phyloP scores from a whole-genome alignment of 2,888 invertebrate species.

The Apodemia zela region DNA sequence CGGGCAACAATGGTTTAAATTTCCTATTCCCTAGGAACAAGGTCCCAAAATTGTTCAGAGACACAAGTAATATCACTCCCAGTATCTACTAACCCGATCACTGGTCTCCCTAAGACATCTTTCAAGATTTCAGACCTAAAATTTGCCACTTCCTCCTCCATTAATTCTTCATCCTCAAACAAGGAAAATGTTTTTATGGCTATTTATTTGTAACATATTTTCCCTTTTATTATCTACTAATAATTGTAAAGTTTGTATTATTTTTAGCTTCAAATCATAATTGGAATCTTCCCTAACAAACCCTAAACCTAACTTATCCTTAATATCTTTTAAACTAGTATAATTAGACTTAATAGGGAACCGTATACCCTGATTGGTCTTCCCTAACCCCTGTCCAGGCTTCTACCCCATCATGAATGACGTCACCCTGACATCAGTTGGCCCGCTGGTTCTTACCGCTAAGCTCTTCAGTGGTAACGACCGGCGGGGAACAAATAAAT shows the following conservation, averaged over 20 bases:
- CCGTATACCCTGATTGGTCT: not conserved
- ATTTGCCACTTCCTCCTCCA: not conserved
- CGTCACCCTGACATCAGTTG: too few relatives aligned
- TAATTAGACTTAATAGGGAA: conserved; percentile 1
- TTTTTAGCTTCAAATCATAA: not conserved
- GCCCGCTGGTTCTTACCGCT: too few relatives aligned
- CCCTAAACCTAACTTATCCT: conserved; percentile 10
- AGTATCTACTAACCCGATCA: conserved; percentile 26
- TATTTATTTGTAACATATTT: too few relatives aligned
- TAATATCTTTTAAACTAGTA: not conserved
- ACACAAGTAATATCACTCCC: conserved; percentile 31
- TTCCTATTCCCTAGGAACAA: not conserved
- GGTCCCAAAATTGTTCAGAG: conserved; percentile 12
- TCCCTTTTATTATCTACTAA: not conserved
- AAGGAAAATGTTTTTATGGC: not conserved
- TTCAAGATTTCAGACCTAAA: conserved; percentile 22
- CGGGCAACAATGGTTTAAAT: conserved; percentile 12
- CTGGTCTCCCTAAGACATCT: not conserved
- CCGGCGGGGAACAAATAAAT: too few relatives aligned
- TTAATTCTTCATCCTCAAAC: not conserved
- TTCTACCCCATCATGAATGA: conserved; percentile 25
- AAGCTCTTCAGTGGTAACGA: too few relatives aligned
- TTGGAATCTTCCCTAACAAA: not conserved
- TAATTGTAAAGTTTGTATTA: not conserved
- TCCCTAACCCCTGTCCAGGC: conserved; percentile 20